Base-by-base conservation (phyloP, 2,113 vertebrate genomes). In the Grallaria varia region DNA sequence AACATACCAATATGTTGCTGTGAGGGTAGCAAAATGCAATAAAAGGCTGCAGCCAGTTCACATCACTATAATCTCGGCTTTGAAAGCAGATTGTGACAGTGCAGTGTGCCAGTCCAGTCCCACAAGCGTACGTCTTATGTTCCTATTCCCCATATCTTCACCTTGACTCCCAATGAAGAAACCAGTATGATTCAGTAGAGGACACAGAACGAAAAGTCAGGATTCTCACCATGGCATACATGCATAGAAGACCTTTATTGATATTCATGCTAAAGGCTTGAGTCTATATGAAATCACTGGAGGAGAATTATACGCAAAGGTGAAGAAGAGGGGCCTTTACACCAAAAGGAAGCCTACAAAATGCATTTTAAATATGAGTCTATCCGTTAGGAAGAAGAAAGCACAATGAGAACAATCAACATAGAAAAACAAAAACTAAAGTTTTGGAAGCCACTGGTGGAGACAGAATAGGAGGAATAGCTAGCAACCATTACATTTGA, bases 81-180 rank as follows among this genome's bases (percentile, higher is more conserved):
- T 39, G 31, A 87, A 49, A 42, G 37, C 3, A 72, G 68, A 49
- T 5, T 24, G 20, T 78, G 44, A 31, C 10, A 59, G 27, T 16
- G 14, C 0, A 9, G 49, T 3, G 13, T 22, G 71, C 23, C 31
- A 72, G 45, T 17, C 20, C 52, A 40, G 25, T 27, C 10, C 31
- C 55, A 42, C 33, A 67, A 42, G 35, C 35, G 50, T 33, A 11
- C 1, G 0, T 52, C 22, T 53, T 39, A 40, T 0, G 0, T 22
- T 77, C 12, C 50, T 58, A 15, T 22, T 85, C 31, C 53, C 23
- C 66, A 45, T 21, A 63, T 66, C 50, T 47, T 59, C 58, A 56
- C 55, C 7, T 66, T 17, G 17, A 77, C 24, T 72, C 27, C 35
- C n/a, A 78, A 1, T 24, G 35, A 86, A 84, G 63, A 89, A 94